A percentile compares a stretch with the other conserved stretches of the same genome.
Evolutionary conservation across 2,888 invertebrate species (phyloP).

Genomic region (Sinohyriopsis cumingii): DNA sequence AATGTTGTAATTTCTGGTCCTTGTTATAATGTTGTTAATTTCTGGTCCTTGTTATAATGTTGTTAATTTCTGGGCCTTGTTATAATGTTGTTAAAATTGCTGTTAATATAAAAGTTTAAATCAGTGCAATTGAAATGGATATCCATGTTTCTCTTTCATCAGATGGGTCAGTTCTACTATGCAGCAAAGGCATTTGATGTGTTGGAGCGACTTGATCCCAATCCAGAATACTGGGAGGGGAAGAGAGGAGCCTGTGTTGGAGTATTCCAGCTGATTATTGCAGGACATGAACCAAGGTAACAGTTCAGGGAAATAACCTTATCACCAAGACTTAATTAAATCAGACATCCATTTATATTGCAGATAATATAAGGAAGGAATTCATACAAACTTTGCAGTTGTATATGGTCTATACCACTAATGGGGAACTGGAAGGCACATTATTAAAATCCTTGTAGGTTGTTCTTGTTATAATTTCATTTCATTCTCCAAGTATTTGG

Average conservation of each 20-base stretch:
- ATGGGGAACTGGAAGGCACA: too few species aligned
- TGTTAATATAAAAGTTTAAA: background rate
- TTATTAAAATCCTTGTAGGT: too few species aligned
- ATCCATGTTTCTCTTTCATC: constrained; percentile 18
- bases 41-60: too few species aligned
- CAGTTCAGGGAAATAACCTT: background rate
- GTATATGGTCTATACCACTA: background rate
- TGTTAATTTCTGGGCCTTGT: too few species aligned
- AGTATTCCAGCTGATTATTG: constrained; percentile 89
- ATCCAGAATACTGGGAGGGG: constrained; percentile 98
- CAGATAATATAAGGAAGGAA: background rate
- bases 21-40: too few species aligned
- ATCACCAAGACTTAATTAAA: background rate
- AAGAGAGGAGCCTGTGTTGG: constrained; percentile 96
- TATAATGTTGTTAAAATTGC: background rate
- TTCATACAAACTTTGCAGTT: background rate
- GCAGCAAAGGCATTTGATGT: constrained; percentile 98
- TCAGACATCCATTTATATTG: background rate
- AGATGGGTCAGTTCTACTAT: constrained; percentile 95
- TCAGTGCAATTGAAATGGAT: background rate
- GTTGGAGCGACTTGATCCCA: constrained; percentile 93
- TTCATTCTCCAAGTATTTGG: too few species aligned
- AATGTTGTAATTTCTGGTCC: too few species aligned
- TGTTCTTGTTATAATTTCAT: too few species aligned
- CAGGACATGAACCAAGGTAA: constrained; percentile 80